These are phyloP conservation scores for Nomada hirtipes DNA, from an alignment of 2,888 invertebrate species.

Conservation along the genomic window DNA sequence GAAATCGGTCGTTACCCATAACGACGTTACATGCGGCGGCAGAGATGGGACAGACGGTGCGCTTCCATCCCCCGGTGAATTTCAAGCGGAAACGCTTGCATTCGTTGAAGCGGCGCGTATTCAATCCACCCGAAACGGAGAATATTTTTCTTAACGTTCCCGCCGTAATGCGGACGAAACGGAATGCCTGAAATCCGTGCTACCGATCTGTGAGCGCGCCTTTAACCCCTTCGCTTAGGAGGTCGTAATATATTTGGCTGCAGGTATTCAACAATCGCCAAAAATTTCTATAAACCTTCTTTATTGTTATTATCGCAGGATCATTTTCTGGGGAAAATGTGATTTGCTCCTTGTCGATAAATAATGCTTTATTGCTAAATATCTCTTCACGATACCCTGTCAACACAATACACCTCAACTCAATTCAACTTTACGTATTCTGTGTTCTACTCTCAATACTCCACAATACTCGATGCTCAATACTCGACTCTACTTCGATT, in stretches of 20 bases:
- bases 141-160: slow-evolving; percentile 45
- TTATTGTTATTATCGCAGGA: too few species aligned
- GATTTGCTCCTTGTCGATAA: too few species aligned
- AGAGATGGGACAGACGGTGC: background rate
- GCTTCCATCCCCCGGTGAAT: slow-evolving; percentile 1
- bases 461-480: too few species aligned
- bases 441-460: too few species aligned
- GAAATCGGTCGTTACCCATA: slow-evolving; percentile 10
- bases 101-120: slow-evolving; percentile 6
- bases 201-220: slow-evolving; percentile 24
- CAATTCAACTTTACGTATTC: too few species aligned
- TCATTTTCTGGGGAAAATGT: too few species aligned
- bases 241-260: slow-evolving; percentile 20
- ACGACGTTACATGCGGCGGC: slow-evolving; percentile 9
- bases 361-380: too few species aligned
- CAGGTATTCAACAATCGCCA: too few species aligned
- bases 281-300: too few species aligned
- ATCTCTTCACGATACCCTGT: too few species aligned
- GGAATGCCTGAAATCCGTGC: slow-evolving; percentile 28
- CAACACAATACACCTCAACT: too few species aligned
- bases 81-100: slow-evolving; percentile 19
- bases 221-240: slow-evolving; percentile 8
- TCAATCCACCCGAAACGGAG: slow-evolving; percentile 24
- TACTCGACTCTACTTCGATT: too few species aligned
- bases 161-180: slow-evolving; percentile 36